Conservation (phyloP, 2,797 vertebrate genomes). For the Parotocinclus haroldoi region DNA sequence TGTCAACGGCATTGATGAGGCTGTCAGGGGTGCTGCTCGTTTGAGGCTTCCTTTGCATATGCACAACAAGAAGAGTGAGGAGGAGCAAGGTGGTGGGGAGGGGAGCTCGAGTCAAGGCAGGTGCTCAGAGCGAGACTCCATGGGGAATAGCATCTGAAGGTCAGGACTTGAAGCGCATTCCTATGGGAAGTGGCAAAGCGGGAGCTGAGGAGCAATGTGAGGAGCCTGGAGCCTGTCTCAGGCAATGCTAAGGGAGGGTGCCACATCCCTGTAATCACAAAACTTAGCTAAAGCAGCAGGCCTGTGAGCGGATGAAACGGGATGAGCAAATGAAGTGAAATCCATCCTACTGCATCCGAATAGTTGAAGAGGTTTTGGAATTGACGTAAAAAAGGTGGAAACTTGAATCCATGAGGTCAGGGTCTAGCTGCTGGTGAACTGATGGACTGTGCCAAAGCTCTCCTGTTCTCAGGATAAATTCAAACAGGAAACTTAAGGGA, state of each 20-base stretch:
- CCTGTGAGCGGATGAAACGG: conserved; percentile 23
- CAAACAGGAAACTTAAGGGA: too few species aligned
- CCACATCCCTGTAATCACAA: conserved; percentile 45
- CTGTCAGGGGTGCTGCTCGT: conserved; percentile 77
- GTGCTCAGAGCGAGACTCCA: conserved; percentile 43
- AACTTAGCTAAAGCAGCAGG: conserved; percentile 37
- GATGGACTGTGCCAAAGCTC: too few species aligned
- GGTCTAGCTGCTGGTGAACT: too few species aligned
- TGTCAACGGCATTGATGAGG: conserved; percentile 79
- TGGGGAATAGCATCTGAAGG: conserved; percentile 48
- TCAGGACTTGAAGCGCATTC: conserved; percentile 44
- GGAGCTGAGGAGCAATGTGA: conserved; percentile 35
- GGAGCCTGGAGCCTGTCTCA: conserved; percentile 40
- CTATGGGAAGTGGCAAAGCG: conserved; percentile 38
- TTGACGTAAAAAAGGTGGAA: conserved; percentile 29
- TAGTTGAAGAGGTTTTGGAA: conserved; percentile 23
- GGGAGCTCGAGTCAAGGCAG: conserved; percentile 39
- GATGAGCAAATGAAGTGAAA: neutral
- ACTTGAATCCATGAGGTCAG: neutral
- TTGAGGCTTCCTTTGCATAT: conserved; percentile 79
- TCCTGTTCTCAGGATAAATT: too few species aligned
- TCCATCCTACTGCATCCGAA: conserved; percentile 23
- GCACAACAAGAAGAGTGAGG: conserved; percentile 66
- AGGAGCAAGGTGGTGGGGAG: conserved; percentile 48
- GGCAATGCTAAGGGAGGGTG: conserved; percentile 30